phyloP scores from a whole-genome alignment of 2,797 vertebrate genomes.

The Melanotaenia pygmaea region DNA sequence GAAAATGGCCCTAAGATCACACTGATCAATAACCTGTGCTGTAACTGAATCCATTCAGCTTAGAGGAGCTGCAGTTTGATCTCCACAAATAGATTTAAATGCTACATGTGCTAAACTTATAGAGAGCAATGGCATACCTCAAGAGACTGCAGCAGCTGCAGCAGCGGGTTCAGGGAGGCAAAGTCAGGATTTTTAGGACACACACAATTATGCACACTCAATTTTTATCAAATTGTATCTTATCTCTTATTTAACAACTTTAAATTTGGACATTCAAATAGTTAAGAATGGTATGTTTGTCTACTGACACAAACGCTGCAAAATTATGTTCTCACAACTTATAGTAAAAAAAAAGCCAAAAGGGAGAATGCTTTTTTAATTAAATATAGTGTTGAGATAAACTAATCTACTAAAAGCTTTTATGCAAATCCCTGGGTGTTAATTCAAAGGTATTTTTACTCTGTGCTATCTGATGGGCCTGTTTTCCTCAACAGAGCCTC shows the following conservation, averaged over 20 bases:
- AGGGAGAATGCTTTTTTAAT: not conserved
- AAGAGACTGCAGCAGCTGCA: too few species aligned
- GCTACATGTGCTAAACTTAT: too few species aligned
- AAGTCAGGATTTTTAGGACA: too few species aligned
- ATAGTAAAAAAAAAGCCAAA: too few species aligned
- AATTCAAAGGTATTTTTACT: conserved; percentile 11
- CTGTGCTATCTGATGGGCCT: conserved; percentile 2
- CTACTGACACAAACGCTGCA: too few species aligned
- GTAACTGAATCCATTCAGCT: not conserved
- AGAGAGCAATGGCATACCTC: too few species aligned
- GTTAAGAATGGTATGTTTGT: not conserved
- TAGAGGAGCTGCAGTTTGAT: not conserved
- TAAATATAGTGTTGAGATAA: not conserved
- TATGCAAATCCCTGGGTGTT: conserved; percentile 20
- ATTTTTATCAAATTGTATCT: too few species aligned
- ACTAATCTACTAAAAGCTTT: not conserved
- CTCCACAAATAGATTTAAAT: not conserved
- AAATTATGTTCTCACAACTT: too few species aligned
- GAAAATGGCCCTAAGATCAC: too few species aligned
- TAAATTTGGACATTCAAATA: not conserved
- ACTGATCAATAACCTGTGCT: not conserved
- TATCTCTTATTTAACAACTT: not conserved
- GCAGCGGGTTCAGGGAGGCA: too few species aligned
- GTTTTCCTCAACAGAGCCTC: conserved; percentile 18
- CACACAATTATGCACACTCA: too few species aligned